Conservation (phyloP, 2,888 invertebrate species). For the Mythimna albipuncta region DNA sequence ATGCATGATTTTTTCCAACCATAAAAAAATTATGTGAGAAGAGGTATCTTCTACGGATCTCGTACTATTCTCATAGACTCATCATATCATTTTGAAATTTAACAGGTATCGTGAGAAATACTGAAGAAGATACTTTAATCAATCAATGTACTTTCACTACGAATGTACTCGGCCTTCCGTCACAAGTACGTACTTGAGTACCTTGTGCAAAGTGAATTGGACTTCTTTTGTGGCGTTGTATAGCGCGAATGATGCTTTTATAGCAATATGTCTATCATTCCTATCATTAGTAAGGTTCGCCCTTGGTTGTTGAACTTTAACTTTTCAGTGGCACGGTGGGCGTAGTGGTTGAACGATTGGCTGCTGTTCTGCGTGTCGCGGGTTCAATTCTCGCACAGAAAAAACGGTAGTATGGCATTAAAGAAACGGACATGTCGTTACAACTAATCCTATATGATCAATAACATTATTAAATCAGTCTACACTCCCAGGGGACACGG, state of each 20-base stretch:
- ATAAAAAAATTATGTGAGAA: no score
- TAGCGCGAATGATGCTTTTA: background rate
- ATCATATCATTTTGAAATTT: conserved; percentile 30
- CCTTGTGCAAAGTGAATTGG: conserved; percentile 10
- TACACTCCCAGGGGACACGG: no score
- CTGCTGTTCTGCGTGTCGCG: no score
- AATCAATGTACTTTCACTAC: conserved; percentile 55
- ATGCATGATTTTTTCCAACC: no score
- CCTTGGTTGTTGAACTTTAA: background rate
- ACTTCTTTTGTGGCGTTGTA: conserved; percentile 25
- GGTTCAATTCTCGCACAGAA: no score
- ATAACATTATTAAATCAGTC: no score
- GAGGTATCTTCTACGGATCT: no score
- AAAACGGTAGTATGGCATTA: no score
- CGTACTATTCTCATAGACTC: background rate
- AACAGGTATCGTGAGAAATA: conserved; percentile 45
- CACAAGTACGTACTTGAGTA: conserved; percentile 21
- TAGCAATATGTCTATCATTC: conserved; percentile 8
- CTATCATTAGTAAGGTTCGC: background rate
- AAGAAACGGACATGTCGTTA: no score
- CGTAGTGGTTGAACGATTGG: no score
- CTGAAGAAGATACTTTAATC: conserved; percentile 43
- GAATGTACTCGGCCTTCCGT: conserved; percentile 25
- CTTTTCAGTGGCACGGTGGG: no score
- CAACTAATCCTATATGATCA: no score